Conservation (phyloP, 1,140 invertebrate species). For the Lanistes nyassanus region DNA sequence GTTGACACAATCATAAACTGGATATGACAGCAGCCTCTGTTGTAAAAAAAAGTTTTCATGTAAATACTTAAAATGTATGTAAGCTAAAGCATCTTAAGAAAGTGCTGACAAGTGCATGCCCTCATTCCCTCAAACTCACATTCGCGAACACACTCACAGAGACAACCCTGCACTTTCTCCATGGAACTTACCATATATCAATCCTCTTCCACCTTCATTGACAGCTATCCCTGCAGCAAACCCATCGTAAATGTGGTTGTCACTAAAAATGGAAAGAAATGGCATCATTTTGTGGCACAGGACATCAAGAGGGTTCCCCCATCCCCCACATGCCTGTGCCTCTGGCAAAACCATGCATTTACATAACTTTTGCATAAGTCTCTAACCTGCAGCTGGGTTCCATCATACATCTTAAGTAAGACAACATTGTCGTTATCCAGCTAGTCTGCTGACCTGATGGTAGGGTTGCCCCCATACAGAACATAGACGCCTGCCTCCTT, state of each 20-base stretch:
- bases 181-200: conserved; percentile 47
- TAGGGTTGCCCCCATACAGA: conserved; percentile 57
- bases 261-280: conserved; percentile 36
- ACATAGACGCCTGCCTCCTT: conserved; percentile 60
- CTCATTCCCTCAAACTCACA: background rate
- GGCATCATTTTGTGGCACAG: too few species aligned
- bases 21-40: background rate
- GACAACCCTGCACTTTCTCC: too few species aligned
- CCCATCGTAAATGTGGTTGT: conserved; percentile 58
- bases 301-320: too few species aligned
- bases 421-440: background rate
- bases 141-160: background rate
- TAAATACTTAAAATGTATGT: background rate
- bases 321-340: too few species aligned
- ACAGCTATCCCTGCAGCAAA: conserved; percentile 58
- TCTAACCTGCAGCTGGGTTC: too few species aligned
- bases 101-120: background rate
- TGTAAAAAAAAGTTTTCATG: background rate
- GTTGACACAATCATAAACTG: background rate
- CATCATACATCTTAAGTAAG: background rate
- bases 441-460: conserved; percentile 40
- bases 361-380: too few species aligned
- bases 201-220: conserved; percentile 56
- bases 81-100: too few species aligned
- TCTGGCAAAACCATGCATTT: too few species aligned